Evolutionary conservation across 2,113 vertebrate species (phyloP).

Genomic region (Clinocottus analis): DNA sequence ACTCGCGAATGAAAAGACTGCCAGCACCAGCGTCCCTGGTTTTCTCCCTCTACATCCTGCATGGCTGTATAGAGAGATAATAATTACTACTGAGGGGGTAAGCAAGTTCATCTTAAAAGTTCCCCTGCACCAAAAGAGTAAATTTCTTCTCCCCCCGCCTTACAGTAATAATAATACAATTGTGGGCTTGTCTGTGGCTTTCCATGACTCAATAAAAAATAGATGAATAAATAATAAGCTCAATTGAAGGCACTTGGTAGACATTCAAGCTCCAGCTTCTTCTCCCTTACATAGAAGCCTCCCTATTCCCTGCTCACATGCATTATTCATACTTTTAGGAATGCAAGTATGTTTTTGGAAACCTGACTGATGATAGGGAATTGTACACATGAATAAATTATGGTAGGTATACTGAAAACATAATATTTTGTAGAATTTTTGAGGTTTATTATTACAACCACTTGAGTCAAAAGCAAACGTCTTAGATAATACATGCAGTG

Average conservation of each 20-base stretch:
- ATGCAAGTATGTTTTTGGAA: constrained; percentile 45
- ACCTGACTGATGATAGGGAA: constrained; percentile 40
- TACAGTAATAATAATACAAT: constrained; percentile 63
- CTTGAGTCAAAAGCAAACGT: not conserved
- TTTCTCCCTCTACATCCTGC: constrained; percentile 46
- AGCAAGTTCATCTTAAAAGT: constrained; percentile 67
- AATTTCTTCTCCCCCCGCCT: constrained; percentile 56
- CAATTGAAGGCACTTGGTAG: constrained; percentile 70
- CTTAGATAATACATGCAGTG: constrained; percentile 2
- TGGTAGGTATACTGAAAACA: constrained; percentile 9
- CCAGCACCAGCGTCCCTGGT: constrained; percentile 56
- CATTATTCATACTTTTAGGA: constrained; percentile 71
- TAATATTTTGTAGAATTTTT: not conserved
- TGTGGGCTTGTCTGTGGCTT: constrained; percentile 58
- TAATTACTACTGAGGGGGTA: constrained; percentile 74
- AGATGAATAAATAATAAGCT: constrained; percentile 80
- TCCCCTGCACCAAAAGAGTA: constrained; percentile 63
- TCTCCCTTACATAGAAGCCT: constrained; percentile 51
- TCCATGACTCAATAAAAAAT: constrained; percentile 72
- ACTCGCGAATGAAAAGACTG: constrained; percentile 63
- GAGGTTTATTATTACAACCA: constrained; percentile 12
- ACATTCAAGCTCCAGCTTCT: constrained; percentile 53
- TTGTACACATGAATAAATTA: constrained; percentile 28
- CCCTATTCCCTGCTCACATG: constrained; percentile 59
- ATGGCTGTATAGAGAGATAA: constrained; percentile 60